A percentile compares a stretch with the other conserved stretches of the same genome.
phyloP scores from a whole-genome alignment of 2,113 vertebrate species.

The Mobula hypostoma region DNA sequence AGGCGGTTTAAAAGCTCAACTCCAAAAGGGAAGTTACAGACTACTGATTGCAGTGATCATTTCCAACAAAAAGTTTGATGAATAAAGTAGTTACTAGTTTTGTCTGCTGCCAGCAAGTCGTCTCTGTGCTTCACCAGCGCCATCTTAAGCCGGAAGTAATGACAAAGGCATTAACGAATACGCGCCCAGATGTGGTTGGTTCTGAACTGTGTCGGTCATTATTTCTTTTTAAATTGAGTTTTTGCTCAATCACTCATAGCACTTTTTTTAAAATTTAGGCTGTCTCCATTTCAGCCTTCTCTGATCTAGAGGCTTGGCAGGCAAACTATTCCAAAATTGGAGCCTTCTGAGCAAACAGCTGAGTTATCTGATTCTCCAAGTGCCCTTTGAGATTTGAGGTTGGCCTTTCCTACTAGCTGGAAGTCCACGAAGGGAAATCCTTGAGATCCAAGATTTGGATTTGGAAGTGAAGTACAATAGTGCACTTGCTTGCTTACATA shows the following conservation, averaged over 20 bases:
- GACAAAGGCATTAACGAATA: conserved; percentile 18
- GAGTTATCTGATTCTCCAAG: background rate
- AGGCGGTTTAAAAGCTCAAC: too few species aligned
- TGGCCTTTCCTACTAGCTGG: background rate
- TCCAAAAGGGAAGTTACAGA: too few species aligned
- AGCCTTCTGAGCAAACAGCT: background rate
- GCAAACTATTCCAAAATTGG: background rate
- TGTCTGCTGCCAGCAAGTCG: too few species aligned
- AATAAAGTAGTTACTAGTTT: too few species aligned
- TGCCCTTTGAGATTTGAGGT: background rate
- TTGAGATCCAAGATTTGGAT: background rate
- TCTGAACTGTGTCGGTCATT: background rate
- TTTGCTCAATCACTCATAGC: background rate
- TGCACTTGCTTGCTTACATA: background rate
- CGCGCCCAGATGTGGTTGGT: background rate
- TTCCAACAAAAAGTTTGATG: too few species aligned
- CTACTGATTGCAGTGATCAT: too few species aligned
- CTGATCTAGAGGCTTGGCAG: conserved; percentile 1
- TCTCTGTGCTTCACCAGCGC: too few species aligned
- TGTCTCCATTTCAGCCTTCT: background rate
- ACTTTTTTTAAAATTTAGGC: background rate
- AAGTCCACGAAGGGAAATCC: background rate
- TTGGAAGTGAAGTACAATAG: background rate
- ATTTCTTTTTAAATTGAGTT: background rate
- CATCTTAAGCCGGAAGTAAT: background rate